Conservation (phyloP, 2,113 vertebrate species). For the Thryonomys swinderianus region DNA sequence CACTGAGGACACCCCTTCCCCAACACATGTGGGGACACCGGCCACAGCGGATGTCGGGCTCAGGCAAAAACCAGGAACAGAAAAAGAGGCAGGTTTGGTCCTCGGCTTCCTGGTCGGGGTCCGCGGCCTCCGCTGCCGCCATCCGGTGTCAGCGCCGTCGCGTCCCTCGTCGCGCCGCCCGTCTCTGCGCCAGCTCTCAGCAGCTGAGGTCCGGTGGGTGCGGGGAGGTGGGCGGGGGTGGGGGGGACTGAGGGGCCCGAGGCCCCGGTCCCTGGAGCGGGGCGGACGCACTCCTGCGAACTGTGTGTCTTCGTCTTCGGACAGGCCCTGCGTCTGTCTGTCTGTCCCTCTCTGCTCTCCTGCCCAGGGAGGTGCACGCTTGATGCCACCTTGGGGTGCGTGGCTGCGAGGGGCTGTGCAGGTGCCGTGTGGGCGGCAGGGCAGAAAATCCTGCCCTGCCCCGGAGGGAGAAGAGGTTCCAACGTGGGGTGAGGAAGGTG, state of each 20-base stretch:
- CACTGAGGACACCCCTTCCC: constrained; percentile 68
- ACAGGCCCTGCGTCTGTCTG: constrained; percentile 77
- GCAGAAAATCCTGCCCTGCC: constrained; percentile 82
- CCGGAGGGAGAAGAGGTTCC: constrained; percentile 76
- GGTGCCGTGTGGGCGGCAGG: constrained; percentile 74
- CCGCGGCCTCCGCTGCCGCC: constrained; percentile 78
- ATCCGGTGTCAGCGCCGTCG: constrained; percentile 70
- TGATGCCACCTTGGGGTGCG: constrained; percentile 72
- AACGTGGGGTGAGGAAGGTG: constrained; percentile 62
- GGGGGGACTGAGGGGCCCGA: constrained; percentile 72
- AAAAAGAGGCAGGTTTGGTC: constrained; percentile 80
- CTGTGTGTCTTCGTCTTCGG: constrained; percentile 70
- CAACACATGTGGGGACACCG: constrained; percentile 60
- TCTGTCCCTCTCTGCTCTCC: constrained; percentile 82
- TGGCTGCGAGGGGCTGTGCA: constrained; percentile 69
- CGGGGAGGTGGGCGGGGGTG: constrained; percentile 57
- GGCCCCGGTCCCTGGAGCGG: constrained; percentile 76
- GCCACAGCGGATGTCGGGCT: constrained; percentile 74
- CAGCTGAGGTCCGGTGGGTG: constrained; percentile 71
- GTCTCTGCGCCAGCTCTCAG: constrained; percentile 77
- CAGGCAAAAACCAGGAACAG: constrained; percentile 79
- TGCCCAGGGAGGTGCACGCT: constrained; percentile 66
- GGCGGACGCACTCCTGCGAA: constrained; percentile 64
- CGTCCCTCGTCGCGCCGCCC: constrained; percentile 57
- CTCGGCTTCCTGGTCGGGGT: constrained; percentile 79